Conservation (phyloP, 2,888 invertebrate species). For the Rutpela maculata region DNA sequence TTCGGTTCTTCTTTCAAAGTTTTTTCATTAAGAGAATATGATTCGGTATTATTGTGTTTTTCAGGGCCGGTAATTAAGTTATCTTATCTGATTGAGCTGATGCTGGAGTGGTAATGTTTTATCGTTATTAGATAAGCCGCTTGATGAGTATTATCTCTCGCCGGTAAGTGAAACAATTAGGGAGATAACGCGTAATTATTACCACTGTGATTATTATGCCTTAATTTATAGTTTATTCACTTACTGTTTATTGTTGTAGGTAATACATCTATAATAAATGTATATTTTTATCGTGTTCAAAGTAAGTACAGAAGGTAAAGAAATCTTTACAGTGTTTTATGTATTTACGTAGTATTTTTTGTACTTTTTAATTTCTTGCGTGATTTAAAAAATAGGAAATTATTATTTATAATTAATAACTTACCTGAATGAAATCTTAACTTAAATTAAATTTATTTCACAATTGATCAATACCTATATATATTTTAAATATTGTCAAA, state of each 20-base stretch:
- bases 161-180: not conserved
- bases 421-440: too few relatives aligned
- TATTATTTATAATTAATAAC: too few relatives aligned
- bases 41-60: slow-evolving; percentile 42
- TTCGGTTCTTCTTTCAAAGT: slow-evolving; percentile 47
- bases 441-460: too few relatives aligned
- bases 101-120: slow-evolving; percentile 6
- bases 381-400: too few relatives aligned
- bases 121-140: slow-evolving; percentile 19
- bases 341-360: too few relatives aligned
- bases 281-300: too few relatives aligned
- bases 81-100: slow-evolving; percentile 34
- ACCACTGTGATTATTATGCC: not conserved
- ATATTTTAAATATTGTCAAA: too few relatives aligned
- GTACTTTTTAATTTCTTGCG: too few relatives aligned
- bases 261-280: too few relatives aligned
- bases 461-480: too few relatives aligned
- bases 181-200: slow-evolving; percentile 1
- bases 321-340: too few relatives aligned
- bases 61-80: slow-evolving; percentile 37
- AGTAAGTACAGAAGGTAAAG: too few relatives aligned
- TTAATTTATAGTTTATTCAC: not conserved
- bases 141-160: slow-evolving; percentile 6
- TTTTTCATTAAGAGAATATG: slow-evolving; percentile 56
- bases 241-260: not conserved